Evolutionary conservation across 2,888 invertebrate species (phyloP).

Genomic region (Deroplatys truncata): DNA sequence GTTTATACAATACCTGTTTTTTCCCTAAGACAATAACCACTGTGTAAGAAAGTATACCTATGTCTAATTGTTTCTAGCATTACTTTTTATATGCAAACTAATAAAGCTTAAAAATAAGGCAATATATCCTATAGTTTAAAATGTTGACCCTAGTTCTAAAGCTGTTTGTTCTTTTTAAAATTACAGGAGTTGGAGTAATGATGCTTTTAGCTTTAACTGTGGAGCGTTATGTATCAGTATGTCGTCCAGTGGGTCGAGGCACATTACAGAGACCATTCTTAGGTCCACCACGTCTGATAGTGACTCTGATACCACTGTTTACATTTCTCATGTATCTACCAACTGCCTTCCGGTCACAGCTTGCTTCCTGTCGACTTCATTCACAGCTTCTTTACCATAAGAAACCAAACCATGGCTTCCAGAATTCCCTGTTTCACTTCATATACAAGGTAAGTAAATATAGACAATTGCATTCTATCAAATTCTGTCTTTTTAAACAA

Average conservation of each 20-base stretch:
- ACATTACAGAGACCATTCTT: conserved; percentile 51
- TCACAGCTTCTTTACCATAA: conserved; percentile 55
- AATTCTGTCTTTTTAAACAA: too few species aligned
- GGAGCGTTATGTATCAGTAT: conserved; percentile 70
- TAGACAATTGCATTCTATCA: too few species aligned
- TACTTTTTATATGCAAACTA: too few species aligned
- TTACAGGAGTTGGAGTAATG: conserved; percentile 65
- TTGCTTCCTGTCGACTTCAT: conserved; percentile 51
- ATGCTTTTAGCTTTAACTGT: conserved; percentile 70
- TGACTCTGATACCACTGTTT: conserved; percentile 59
- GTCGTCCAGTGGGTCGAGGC: conserved; percentile 61
- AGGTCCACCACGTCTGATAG: conserved; percentile 59
- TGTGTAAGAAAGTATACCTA: too few species aligned
- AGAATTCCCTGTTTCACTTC: conserved; percentile 52
- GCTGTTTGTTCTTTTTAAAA: neutral
- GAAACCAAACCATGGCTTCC: conserved; percentile 50
- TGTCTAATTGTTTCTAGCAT: too few species aligned
- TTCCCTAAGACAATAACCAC: too few species aligned
- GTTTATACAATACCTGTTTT: too few species aligned
- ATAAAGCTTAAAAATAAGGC: too few species aligned
- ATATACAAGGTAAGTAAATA: conserved; percentile 34
- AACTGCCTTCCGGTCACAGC: conserved; percentile 59
- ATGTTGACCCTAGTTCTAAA: too few species aligned
- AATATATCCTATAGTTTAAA: too few species aligned
- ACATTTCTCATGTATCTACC: conserved; percentile 67